A percentile compares a stretch with the other conserved stretches of the same genome.
Evolutionary conservation across 2,113 vertebrate genomes (phyloP).

Genomic region (Anseranas semipalmata): DNA sequence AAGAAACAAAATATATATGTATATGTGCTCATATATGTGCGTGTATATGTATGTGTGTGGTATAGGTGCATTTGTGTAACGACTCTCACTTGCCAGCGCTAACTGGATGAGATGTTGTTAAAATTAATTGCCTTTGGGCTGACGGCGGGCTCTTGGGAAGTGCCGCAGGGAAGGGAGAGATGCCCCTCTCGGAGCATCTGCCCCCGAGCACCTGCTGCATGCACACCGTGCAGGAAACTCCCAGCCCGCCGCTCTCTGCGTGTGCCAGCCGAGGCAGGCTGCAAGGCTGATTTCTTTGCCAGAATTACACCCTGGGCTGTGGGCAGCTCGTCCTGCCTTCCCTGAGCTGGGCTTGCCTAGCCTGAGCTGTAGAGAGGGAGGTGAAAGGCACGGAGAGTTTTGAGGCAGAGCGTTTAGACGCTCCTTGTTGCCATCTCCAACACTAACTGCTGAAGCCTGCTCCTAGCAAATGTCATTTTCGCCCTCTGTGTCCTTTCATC

Average conservation of each 20-base stretch:
- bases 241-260: not conserved
- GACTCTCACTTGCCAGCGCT: not conserved
- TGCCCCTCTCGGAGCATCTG: not conserved
- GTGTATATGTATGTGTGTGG: conserved; percentile 27
- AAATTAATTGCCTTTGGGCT: conserved; percentile 39
- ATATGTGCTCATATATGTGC: conserved; percentile 10
- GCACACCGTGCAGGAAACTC: not conserved
- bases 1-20: not conserved
- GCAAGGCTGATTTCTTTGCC: not conserved
- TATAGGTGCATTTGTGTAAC: not conserved
- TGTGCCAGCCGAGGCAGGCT: not conserved
- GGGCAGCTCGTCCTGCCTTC: not conserved
- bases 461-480: not conserved
- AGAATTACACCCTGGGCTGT: conserved; percentile 1
- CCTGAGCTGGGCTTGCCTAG: not conserved
- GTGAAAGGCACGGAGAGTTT: not conserved
- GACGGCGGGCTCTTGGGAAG: conserved; percentile 17
- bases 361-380: conserved; percentile 25
- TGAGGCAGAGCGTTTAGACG: not conserved
- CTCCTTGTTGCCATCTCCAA: not conserved
- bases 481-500: not conserved
- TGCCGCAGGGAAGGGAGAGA: not conserved
- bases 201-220: not conserved
- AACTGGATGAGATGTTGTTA: not conserved
- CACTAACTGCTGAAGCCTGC: not conserved